Evolutionary conservation across 2,888 invertebrate genomes (phyloP), one percentile per base, ranked within the genome.

Genomic region (Drosophila subquinaria): DNA sequence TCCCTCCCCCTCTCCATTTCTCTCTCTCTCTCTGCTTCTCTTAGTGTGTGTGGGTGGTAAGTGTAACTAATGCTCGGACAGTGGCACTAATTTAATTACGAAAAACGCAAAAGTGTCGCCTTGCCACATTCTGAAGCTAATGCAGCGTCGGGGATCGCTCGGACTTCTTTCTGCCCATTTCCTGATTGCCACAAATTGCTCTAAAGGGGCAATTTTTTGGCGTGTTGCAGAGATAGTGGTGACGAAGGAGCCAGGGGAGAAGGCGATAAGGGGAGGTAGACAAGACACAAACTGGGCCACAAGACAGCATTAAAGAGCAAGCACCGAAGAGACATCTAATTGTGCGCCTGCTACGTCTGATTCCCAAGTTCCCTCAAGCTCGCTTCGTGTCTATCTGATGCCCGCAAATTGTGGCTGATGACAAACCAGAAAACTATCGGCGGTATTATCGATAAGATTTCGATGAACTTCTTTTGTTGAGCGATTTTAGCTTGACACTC

Each of bases 21-120:
- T 8, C 55, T 17, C 40, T 11, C n/a, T 15, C 15, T 27, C 38
- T 43, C 33, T 40, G 64, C 38, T 27, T 55, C 51, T 10, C 27
- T 27, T 27, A 27, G 48, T 11, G 51, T 57, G 38, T 56, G 63
- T 69, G 76, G 36, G 71, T 72, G 75, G 62, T 67, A 80, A 84
- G 73, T 82, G 89, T 85, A 89, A 84, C 89, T 89, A 90, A 90
- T 90, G 90, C 85, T 81, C 81, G 83, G 78, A 80, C 89, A 75
- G 81, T 83, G 81, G 88, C 90, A 88, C 91, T 90, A 90, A 90
- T 90, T 90, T 90, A 90, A 90, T 90, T 90, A 90, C 88, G 76
- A 81, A 89, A 83, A 90, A 90, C 86, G 86, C 89, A 86, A 88
- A 88, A 89, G 86, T 89, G 90, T 89, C 86, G 82, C 85, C 76